Conservation (phyloP, 2,113 vertebrate species). For the Echinops telfairi region DNA sequence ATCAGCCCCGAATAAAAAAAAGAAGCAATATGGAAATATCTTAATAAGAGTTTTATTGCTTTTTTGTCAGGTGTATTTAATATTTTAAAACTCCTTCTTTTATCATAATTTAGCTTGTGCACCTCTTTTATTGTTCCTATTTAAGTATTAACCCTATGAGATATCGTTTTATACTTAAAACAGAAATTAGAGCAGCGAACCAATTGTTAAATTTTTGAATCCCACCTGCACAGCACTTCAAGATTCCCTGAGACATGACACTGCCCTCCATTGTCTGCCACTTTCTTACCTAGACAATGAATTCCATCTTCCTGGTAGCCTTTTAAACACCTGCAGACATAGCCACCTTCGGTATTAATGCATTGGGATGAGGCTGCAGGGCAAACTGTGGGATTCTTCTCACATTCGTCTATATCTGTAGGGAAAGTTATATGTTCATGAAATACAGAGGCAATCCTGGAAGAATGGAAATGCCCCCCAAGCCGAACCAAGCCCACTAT, state of each 20-base stretch:
- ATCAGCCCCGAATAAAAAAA: no score
- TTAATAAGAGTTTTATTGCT: no score
- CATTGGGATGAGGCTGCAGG: constrained; percentile 77
- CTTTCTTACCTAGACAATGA: constrained; percentile 87
- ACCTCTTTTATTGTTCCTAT: no score
- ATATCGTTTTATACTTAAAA: no score
- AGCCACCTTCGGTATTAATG: constrained; percentile 87
- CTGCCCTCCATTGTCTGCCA: rapidly evolving
- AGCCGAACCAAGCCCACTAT: no score
- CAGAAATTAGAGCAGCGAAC: no score
- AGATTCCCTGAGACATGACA: not conserved
- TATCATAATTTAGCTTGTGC: no score
- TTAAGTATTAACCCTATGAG: no score
- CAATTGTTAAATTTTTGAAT: no score
- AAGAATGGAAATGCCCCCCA: not conserved
- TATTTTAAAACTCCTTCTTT: no score
- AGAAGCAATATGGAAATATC: no score
- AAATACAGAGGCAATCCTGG: not conserved
- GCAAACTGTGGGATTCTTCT: constrained; percentile 69
- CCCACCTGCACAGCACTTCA: not conserved
- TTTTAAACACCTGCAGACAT: constrained; percentile 87
- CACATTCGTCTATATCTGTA: constrained; percentile 88
- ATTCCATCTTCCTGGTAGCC: constrained; percentile 88
- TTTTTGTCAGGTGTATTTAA: no score
- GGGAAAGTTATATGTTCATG: not conserved